Evolutionary conservation across 2,888 invertebrate genomes (phyloP), one percentile per base, ranked within the genome.

Genomic region (Euplexia lucipara): DNA sequence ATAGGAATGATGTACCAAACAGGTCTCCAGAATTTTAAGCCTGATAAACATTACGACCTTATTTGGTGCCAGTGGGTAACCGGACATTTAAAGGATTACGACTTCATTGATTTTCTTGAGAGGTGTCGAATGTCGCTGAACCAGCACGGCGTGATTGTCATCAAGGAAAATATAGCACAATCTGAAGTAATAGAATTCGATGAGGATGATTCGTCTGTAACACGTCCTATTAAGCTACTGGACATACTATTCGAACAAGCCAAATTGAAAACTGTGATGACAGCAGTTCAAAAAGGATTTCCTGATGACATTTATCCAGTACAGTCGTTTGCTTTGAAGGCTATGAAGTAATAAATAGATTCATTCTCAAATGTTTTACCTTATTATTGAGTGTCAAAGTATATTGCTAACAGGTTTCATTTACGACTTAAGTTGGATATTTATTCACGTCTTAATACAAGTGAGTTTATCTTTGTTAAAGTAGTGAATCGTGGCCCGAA

Each of bases 51-150:
- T 71, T 99, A 99, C 90, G 99, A 99, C 89, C 95, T 99, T 10
- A 98, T 99, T 81, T 99, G 99, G 99, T 97, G 97, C 82, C 99
- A 99, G 88, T 99, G 99, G 99, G 99, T 99, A 9, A 91, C 98
- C 18, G 98, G 98, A 0, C 98, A 99, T 89, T 93, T 99, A 48
- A 97, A 97, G 3, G 98, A 99, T 89, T 96, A 96, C 10, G 98
- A 99, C 93, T 95, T 99, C 44, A 91, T 98, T 26, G 89, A 95
- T 20, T 99, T 98, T 86, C 96, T 98, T 53, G 91, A 94, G 71
- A 96, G 96, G 70, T 97, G 97, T 88, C 93, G 98, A 30, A 69
- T 80, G 16, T 81, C 89, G 5, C 79, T 95, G 14, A 78, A 85
- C 1, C 47, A 81, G 37, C 82, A 90, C 18, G 92, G 93, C 1